These are phyloP conservation scores for Stichopus chloronotus DNA, from an alignment of 35 echinoderm and acorn worm genomes.

Conservation along the genomic window DNA sequence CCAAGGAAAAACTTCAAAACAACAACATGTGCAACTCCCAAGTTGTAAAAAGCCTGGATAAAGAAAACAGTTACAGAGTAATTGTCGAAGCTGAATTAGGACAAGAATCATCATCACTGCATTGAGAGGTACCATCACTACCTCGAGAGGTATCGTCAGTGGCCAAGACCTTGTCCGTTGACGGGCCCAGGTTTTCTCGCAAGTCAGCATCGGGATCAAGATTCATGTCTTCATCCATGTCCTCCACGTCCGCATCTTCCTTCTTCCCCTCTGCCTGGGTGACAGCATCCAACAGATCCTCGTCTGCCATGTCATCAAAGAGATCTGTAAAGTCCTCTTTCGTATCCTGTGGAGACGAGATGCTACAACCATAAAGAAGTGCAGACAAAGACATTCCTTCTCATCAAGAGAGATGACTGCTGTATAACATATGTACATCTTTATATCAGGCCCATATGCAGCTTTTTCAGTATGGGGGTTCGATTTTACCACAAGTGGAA, in stretches of 20 bases:
- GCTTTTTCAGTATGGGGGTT: no score
- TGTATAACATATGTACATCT: no score
- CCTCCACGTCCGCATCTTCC: slow-evolving; percentile 71
- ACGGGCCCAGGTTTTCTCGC: slow-evolving; percentile 31
- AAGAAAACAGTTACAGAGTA: no score
- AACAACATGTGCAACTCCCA: no score
- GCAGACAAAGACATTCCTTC: neutral
- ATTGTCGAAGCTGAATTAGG: no score
- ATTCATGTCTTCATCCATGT: slow-evolving; percentile 63
- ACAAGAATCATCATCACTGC: no score
- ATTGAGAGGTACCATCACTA: neutral
- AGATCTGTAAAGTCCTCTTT: slow-evolving; percentile 72
- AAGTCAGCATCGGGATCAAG: slow-evolving; percentile 14
- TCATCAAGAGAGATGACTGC: no score
- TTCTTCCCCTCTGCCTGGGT: slow-evolving; percentile 62
- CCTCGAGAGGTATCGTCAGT: slow-evolving; percentile 69
- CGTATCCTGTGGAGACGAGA: slow-evolving; percentile 6
- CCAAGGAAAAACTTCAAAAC: no score
- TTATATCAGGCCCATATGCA: no score
- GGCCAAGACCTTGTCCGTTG: neutral
- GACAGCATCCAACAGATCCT: slow-evolving; percentile 83
- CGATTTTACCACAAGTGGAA: no score
- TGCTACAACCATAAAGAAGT: neutral
- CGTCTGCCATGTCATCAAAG: slow-evolving; percentile 87
- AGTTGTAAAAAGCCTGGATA: no score